Evolutionary conservation across 2,888 invertebrate species (phyloP), one percentile per base, ranked within the genome.

Genomic region (Diadromus collaris): DNA sequence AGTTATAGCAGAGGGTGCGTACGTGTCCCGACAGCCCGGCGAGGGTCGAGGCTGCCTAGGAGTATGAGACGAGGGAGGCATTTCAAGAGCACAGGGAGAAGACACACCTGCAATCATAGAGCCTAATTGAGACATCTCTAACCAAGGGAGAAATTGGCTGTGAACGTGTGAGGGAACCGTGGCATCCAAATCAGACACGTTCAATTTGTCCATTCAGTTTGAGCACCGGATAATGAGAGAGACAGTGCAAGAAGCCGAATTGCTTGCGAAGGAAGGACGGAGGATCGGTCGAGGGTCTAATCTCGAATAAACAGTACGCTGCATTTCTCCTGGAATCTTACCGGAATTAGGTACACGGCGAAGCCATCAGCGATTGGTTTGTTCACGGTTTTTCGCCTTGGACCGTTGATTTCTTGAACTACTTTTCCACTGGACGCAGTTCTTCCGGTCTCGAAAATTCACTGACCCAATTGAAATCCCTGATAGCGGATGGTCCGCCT

Each of bases 81-180:
- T 56, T 48, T 29, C 44, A 58, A 54, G 48, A 72, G 27, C n/a
- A 44, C 54, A 27, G 67, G 24, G 58, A 58, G 61, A 38, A 46
- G 61, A 61, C 64, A 74, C 74, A 76, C 74, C 68, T 76, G 79
- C 81, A 76, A 80, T 78, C 78, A 75, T 79, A 70, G 67, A 70
- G 76, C 74, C 83, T 85, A 83, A 84, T 85, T 84, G 84, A 81
- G 60, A 82, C 73, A 78, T 80, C 84, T 83, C 83, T 82, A 75
- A 74, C 81, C 81, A 80, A 83, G 83, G 81, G 80, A 82, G 81
- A 85, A 85, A 85, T 84, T 85, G 82, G 70, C 78, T 78, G 79
- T 82, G 81, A 83, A 82, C 83, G 79, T 79, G 80, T 70, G 75
- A 76, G 68, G 51, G 21, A 44, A 29, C 44, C 6, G 44, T 73